Conservation (phyloP, 2,113 vertebrate species). For the Pelvicachromis taeniatus region DNA sequence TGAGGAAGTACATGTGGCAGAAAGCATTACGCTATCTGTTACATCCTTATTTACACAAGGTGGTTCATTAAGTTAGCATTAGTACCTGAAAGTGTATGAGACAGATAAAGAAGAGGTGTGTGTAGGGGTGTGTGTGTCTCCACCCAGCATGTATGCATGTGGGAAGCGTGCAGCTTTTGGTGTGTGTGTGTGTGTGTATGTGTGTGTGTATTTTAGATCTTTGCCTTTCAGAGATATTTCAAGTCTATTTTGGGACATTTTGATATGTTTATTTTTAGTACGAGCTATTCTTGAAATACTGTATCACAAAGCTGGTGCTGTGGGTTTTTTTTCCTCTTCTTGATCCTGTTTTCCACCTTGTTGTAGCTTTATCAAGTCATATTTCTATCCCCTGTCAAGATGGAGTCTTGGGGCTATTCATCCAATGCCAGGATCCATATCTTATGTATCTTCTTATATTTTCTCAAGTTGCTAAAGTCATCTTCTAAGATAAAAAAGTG, state of each 20-base stretch:
- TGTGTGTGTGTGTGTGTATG: background rate
- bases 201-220: background rate
- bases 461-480: background rate
- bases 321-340: background rate
- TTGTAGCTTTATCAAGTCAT: background rate
- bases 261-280: constrained; percentile 49
- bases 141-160: background rate
- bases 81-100: background rate
- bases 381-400: background rate
- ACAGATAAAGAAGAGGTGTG: background rate
- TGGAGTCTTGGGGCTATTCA: background rate
- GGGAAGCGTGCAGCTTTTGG: background rate
- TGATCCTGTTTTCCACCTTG: background rate
- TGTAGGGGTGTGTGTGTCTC: background rate
- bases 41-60: constrained; percentile 60
- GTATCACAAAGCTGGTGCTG: background rate
- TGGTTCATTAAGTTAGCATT: constrained; percentile 8
- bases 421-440: background rate
- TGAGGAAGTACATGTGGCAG: background rate
- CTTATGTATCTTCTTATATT: no score
- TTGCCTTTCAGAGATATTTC: background rate
- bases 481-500: background rate
- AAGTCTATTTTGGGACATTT: constrained; percentile 16
- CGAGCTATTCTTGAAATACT: background rate
- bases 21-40: background rate